phyloP scores from a whole-genome alignment of 2,797 vertebrate species.

The Sebastiscus albofasciatus region DNA sequence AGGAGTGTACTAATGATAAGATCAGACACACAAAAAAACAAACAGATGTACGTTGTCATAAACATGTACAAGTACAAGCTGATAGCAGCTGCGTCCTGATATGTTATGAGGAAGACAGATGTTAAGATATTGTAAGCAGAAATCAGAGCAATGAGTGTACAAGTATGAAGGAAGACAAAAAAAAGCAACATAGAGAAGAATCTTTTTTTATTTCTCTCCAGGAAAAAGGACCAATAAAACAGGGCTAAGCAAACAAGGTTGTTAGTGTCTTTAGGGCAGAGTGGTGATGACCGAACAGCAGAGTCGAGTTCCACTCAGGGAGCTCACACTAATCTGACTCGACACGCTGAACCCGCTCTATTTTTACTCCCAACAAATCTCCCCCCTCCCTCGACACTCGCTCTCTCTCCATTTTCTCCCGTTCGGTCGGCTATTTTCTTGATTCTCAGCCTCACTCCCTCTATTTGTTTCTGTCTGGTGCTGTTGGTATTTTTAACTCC shows the following conservation, averaged over 20 bases:
- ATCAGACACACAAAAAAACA: not conserved
- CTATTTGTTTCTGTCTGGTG: conserved; percentile 1
- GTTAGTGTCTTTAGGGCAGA: conserved; percentile 63
- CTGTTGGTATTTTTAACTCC: conserved; percentile 14
- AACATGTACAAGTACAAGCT: not conserved
- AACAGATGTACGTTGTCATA: not conserved
- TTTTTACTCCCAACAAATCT: conserved; percentile 65
- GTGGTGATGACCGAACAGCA: conserved; percentile 65
- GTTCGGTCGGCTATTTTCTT: not conserved
- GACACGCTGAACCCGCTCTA: conserved; percentile 69
- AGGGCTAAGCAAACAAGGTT: conserved; percentile 64
- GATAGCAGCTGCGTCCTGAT: conserved; percentile 3
- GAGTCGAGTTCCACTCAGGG: conserved; percentile 52
- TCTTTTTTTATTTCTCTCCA: conserved; percentile 36
- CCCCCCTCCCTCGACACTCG: not conserved
- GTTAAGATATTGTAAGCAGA: not conserved
- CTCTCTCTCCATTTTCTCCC: not conserved
- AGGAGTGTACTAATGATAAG: conserved; percentile 1
- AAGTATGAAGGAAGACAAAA: not conserved
- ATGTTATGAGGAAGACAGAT: not conserved
- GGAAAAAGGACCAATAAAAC: conserved; percentile 32
- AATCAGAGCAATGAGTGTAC: not conserved
- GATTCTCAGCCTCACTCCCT: not conserved
- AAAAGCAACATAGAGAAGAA: not conserved
- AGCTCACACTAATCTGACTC: conserved; percentile 62